Percentiles rank a stretch among this genome's conserved stretches.
Conservation (phyloP, 37 sponge, comb jelly and placozoan genomes). For the Bolinopsis microptera region DNA sequence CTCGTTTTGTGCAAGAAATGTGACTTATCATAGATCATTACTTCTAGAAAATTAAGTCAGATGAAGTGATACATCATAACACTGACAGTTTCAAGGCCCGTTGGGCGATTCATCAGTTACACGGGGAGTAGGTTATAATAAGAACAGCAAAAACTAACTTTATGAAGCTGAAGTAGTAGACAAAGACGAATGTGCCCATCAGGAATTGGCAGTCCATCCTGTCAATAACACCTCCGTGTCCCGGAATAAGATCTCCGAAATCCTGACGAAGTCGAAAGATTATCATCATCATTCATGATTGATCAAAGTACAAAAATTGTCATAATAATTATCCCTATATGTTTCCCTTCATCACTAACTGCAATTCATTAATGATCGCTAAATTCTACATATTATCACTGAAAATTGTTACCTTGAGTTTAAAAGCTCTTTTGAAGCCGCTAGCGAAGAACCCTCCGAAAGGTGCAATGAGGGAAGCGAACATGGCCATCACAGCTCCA, state of each 20-base stretch:
- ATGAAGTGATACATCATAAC: no score
- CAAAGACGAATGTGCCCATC: constrained; percentile 92
- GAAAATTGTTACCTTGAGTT: constrained; percentile 89
- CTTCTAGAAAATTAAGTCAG: no score
- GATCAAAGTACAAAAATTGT: no score
- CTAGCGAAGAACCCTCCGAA: constrained; percentile 99
- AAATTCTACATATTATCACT: no score
- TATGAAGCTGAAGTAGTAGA: constrained; percentile 90
- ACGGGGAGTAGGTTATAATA: no score
- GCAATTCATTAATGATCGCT: no score
- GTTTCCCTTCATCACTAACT: neutral
- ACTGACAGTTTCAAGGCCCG: no score
- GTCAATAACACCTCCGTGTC: constrained; percentile 96
- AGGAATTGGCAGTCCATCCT: constrained; percentile 95
- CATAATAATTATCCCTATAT: neutral
- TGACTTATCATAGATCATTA: no score
- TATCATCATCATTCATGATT: neutral
- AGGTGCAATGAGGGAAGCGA: constrained; percentile 96
- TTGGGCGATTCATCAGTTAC: no score
- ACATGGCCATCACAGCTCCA: constrained; percentile 80
- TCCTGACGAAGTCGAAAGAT: constrained; percentile 71
- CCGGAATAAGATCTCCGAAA: constrained; percentile 94
- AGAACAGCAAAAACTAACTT: no score
- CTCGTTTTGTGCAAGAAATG: no score
- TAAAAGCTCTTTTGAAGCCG: constrained; percentile 96